A percentile compares a stretch with the other conserved stretches of the same genome.
phyloP scores from a whole-genome alignment of 2,113 vertebrate genomes.

The Riparia riparia region DNA sequence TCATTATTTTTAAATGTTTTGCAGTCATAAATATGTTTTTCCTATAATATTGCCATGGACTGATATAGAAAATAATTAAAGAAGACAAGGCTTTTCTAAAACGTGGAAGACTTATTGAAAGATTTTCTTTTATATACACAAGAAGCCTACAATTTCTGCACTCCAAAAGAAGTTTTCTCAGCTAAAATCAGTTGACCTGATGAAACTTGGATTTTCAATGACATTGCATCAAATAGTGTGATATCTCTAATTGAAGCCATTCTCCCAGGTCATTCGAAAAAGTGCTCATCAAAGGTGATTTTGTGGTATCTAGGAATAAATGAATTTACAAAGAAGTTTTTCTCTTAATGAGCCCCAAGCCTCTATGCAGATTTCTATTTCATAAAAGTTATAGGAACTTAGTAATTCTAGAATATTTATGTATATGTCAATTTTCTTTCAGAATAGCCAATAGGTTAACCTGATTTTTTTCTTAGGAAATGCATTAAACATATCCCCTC shows the following conservation, averaged over 20 bases:
- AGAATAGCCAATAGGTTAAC: background rate
- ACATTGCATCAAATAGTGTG: background rate
- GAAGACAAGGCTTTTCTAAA: background rate
- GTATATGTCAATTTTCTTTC: background rate
- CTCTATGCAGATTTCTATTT: background rate
- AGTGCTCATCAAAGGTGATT: background rate
- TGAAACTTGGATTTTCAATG: background rate
- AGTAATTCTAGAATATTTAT: background rate
- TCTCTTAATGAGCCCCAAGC: background rate
- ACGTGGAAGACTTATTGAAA: background rate
- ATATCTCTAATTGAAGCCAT: background rate
- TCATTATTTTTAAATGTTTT: background rate
- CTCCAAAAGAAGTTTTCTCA: background rate
- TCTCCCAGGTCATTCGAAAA: background rate
- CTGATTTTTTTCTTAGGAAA: background rate
- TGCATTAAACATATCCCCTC: background rate
- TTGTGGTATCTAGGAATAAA: background rate
- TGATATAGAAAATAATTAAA: background rate
- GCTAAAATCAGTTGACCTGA: background rate
- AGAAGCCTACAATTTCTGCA: background rate
- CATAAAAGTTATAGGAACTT: background rate
- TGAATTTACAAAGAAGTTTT: background rate
- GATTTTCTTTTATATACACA: background rate
- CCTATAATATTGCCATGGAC: background rate
- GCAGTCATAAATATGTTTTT: background rate